Base-by-base conservation (phyloP, 2,888 invertebrate genomes). In the Antheraea assamensis region DNA sequence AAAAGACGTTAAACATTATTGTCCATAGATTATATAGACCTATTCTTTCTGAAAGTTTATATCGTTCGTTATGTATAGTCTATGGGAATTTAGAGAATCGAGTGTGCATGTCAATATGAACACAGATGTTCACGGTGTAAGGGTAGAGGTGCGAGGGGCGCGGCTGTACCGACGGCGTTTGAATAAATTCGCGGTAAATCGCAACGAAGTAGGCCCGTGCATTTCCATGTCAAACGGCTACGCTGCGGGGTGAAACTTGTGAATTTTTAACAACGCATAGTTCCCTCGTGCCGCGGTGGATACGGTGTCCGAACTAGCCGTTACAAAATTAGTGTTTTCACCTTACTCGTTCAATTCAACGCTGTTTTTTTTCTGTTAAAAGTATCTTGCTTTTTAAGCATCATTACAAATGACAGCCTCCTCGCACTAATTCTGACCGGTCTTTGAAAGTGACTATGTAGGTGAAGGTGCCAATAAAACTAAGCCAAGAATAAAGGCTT, bases 191-290 rank as follows among this genome's bases (percentile, higher is more conserved):
- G 83, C 83, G 87, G 83, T 81, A 85, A 84, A 84, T 87, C 85
- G 85, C 86, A 84, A 82, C 87, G 87, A 82, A 55, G 86, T 85
- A 87, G 87, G 87, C 88, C 79, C 84, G 85, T 83, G 82, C 90
- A 93, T 93, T 93, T 90, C 90, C 93, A 93, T 94, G 92, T 92
- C 93, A 93, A 93, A 93, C 92, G 91, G 79, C 78, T 79, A 77
- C 78, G 82, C 82, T 79, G 81, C 81, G 81, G 81, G 80, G 81
- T 81, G 81, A 55, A 76, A 81, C 83, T 85, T 84, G 88, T 90
- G 90, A 90, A 91, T 92, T 92, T 92, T 90, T 91, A 91, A 90
- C 90, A 85, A 86, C 79, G 79, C 78, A 76, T 78, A 77, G 77
- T 78, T 76, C 76, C 76, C 73, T 70, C 55, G 73, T n/a, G 55